Base-by-base conservation (phyloP, 2,113 vertebrate species). In the Gallinago media region DNA sequence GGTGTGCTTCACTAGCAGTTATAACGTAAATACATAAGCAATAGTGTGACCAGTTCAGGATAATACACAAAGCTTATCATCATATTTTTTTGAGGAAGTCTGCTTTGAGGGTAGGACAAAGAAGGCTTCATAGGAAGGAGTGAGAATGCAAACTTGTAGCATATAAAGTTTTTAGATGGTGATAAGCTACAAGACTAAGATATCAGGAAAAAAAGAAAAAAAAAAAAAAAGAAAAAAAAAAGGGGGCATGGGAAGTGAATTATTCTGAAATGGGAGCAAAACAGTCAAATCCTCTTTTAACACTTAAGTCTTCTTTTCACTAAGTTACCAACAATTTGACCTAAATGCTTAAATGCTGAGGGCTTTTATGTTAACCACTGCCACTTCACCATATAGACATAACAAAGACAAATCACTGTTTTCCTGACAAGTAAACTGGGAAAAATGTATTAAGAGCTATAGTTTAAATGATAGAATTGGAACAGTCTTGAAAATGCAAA, bases 401-500 rank as follows among this genome's bases (percentile, higher is more conserved):
- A 80, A 70, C 40, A 76, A 90, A 91, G 44, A 70, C 14, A 89
- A 87, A 87, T 61, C 47, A 59, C 36, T 20, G 9, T 58, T 58
- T 78, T 92, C 15, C 25, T 84, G 65, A 75, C 59, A 81, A 70
- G 27, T 9, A 65, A 29, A 56, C 16, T 13, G 15, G 10, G 32
- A 71, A 78, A 56, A 83, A 82, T 8, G 36, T 70, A 85, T 95
- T 89, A 94, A 92, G 34, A 78, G 76, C 44, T 78, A n/a, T 10
- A 54, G 22, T 89, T 91, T 75, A 92, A 88, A 90, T 54, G 0
- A 62, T 62, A 66, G 50, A 38, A 79, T 68, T 89, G 77, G 78
- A 92, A 85, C 26, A 85, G 56, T 38, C 46, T 88, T 75, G 77
- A 77, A 91, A 91, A 91, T 94, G 73, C 70, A 96, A 96, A 95